Base-by-base conservation (phyloP, 1,140 invertebrate species). In the Andrena cerasifolii region DNA sequence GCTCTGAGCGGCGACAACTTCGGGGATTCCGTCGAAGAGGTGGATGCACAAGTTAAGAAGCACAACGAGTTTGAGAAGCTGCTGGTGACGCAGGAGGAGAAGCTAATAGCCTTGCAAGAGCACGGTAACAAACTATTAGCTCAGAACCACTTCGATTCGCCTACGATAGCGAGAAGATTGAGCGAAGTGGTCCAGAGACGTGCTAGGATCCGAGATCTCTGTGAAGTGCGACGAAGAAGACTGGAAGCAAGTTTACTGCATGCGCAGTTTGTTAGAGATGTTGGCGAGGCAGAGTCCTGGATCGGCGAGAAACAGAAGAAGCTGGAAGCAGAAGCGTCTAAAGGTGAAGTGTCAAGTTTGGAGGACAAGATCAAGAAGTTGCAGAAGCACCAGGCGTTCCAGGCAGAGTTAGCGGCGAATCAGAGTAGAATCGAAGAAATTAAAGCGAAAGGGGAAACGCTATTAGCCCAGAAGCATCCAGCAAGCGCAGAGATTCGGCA, bases 341-440 rank as follows among this genome's bases (percentile, higher is more conserved):
- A 94, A 81, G 95, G 94, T 0, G 96, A 97, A 89, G 95, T 96
- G 6, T 95, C 94, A 14, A 96, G 94, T 89, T 91, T 98, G 5
- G 96, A 97, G 86, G 96, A 97, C 71, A 98, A 98, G 90, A 97
- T 99, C 87, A 99, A 98, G 93, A 98, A 98, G 88, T 93, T 99
- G n/a, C 98, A 99, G 91, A 99, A 99, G 90, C 98, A 99, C 91
- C 98, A 99, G 93, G 98, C 98, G 0, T 99, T 99, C 93, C 97
- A 99, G 89, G 98, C 98, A 0, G 98, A 99, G 92, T 93, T 99
- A 47, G 93, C 96, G 0, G 98, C 98, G 12, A 98, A 99, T 93
- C 95, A 97, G 79, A 95, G 96, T 14, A 94, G 97, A 71, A 97
- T 99, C 51, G 94, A 96, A 61, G 96, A 97, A 89, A 97, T 99